phyloP scores from a whole-genome alignment of 1,140 invertebrate genomes.

The Dendroctonus valens region DNA sequence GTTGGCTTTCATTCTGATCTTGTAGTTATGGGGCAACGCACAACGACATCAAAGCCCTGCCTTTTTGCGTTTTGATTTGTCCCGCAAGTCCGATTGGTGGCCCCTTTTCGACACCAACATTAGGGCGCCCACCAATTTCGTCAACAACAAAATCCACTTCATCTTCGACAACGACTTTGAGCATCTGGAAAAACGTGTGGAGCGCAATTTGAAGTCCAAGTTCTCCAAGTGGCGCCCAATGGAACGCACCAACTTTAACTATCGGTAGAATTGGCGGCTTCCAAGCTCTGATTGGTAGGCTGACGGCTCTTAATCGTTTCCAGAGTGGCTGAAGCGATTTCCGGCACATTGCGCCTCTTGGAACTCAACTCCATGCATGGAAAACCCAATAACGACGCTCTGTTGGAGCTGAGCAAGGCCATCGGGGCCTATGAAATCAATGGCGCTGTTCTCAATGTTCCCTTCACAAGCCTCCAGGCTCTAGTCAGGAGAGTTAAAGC shows the following conservation, averaged over 20 bases:
- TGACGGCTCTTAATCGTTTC: no score
- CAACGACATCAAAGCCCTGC: slow-evolving; percentile 37
- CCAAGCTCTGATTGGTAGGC: no score
- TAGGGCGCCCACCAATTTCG: slow-evolving; percentile 37
- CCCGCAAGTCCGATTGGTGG: slow-evolving; percentile 39
- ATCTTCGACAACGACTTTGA: slow-evolving; percentile 18
- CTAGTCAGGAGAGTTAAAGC: no score
- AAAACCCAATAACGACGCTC: no score
- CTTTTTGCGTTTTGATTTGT: slow-evolving; percentile 40
- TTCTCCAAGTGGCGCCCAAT: slow-evolving; percentile 38
- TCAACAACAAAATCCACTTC: slow-evolving; percentile 40
- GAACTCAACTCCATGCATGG: no score
- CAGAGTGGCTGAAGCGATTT: no score
- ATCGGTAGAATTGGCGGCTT: background rate
- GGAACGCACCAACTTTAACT: slow-evolving; percentile 42
- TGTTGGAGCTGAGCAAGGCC: no score
- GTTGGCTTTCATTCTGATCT: no score
- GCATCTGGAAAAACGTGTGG: slow-evolving; percentile 36
- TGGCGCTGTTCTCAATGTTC: no score
- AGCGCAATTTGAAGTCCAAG: slow-evolving; percentile 38
- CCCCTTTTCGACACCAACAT: slow-evolving; percentile 39
- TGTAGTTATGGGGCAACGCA: slow-evolving; percentile 43
- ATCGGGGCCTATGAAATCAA: no score
- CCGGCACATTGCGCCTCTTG: no score
- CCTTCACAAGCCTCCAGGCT: no score